Percentiles rank a stretch among this genome's conserved stretches.
These are phyloP conservation scores for Myotis yumanensis DNA, from an alignment of 2,113 vertebrate species.

Conservation along the genomic window DNA sequence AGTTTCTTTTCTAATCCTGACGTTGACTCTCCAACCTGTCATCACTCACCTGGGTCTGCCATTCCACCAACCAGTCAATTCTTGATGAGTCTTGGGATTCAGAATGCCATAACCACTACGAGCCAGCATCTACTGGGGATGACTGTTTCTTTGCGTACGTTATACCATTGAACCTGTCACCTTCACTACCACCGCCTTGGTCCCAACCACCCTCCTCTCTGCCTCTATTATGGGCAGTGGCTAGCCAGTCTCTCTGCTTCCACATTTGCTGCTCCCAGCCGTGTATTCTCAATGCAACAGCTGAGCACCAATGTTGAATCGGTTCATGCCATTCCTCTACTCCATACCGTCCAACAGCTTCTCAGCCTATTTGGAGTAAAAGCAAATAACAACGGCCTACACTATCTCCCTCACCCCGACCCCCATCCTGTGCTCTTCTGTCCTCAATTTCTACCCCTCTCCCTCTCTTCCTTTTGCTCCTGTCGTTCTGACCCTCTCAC, in stretches of 20 bases:
- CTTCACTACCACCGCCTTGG: background rate
- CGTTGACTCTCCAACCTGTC: conserved; percentile 19
- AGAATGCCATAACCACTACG: background rate
- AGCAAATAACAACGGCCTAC: background rate
- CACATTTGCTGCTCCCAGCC: background rate
- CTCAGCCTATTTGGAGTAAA: background rate
- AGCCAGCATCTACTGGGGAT: background rate
- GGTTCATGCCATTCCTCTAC: background rate
- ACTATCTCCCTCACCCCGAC: background rate
- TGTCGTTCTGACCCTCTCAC: background rate
- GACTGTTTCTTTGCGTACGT: background rate
- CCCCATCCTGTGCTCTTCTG: background rate
- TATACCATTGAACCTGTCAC: background rate
- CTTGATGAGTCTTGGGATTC: background rate
- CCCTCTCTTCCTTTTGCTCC: background rate
- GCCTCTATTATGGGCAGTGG: too few relatives aligned
- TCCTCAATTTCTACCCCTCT: background rate
- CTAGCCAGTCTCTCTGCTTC: background rate
- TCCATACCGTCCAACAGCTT: background rate
- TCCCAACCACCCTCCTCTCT: background rate
- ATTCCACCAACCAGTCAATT: background rate
- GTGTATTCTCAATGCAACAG: background rate
- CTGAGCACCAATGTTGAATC: background rate
- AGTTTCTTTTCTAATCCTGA: conserved; percentile 35
- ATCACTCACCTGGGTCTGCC: background rate